Evolutionary conservation across 2,888 invertebrate species (phyloP).

Genomic region (Seira ritae): DNA sequence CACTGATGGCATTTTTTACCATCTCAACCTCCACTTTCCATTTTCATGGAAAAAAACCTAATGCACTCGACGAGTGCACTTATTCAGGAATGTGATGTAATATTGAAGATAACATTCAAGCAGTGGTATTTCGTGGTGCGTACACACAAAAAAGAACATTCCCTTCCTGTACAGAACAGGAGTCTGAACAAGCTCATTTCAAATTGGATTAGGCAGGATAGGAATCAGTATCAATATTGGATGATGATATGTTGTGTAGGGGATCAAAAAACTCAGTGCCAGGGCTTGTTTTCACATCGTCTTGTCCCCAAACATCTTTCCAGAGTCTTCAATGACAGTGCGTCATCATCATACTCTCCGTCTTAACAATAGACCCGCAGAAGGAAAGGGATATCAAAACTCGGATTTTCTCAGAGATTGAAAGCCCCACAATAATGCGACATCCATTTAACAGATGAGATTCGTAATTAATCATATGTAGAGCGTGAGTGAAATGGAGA

Average conservation of each 20-base stretch:
- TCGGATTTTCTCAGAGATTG: background rate
- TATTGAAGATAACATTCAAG: background rate
- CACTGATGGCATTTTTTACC: background rate
- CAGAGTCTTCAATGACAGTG: too few species aligned
- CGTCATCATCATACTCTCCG: background rate
- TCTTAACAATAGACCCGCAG: too few species aligned
- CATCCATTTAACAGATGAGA: constrained; percentile 58
- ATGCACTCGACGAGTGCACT: background rate
- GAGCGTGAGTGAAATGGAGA: background rate
- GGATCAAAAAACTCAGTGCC: background rate
- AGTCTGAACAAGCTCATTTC: constrained; percentile 41
- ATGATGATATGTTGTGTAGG: constrained; percentile 17
- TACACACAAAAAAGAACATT: constrained; percentile 7
- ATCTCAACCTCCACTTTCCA: background rate
- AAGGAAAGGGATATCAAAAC: background rate
- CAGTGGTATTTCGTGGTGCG: background rate
- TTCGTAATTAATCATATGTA: constrained; percentile 58
- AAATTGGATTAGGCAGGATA: constrained; percentile 52
- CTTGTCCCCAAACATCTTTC: background rate
- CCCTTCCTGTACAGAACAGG: background rate
- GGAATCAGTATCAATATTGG: constrained; percentile 30
- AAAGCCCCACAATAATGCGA: constrained; percentile 22
- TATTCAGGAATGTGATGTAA: background rate
- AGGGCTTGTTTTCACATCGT: background rate
- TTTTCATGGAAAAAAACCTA: background rate